Conservation (phyloP, 2,113 vertebrate species). For the Trinectes maculatus region DNA sequence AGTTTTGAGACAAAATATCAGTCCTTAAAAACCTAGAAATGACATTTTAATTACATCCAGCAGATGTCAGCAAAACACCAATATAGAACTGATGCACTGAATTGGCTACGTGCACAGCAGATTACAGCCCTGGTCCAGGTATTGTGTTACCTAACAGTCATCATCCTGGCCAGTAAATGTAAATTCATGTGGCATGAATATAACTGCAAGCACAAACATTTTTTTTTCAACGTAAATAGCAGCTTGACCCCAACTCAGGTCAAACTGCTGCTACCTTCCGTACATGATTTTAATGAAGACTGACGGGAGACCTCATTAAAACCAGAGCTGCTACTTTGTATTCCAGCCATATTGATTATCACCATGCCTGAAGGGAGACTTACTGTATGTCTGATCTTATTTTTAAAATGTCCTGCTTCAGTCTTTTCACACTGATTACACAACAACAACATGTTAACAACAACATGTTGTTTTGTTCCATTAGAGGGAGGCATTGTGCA, state of each 20-base stretch:
- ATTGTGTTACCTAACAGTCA: background rate
- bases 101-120: background rate
- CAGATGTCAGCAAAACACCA: conserved; percentile 49
- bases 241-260: no score
- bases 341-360: background rate
- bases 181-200: background rate
- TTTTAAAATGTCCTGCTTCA: conserved; percentile 32
- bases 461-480: conserved; percentile 20
- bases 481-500: conserved; percentile 40
- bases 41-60: conserved; percentile 18
- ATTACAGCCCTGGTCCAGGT: background rate
- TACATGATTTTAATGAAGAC: conserved; percentile 6
- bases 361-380: no score
- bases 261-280: background rate
- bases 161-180: no score
- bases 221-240: no score
- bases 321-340: background rate
- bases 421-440: conserved; percentile 12
- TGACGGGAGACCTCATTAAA: conserved; percentile 18
- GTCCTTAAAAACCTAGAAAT: background rate
- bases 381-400: conserved; percentile 13
- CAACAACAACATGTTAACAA: background rate
- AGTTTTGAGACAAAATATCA: no score
- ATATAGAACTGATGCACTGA: no score
- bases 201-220: no score